These are phyloP conservation scores for Lagodon rhomboides DNA, from an alignment of 2,797 vertebrate species.

Conservation along the genomic window DNA sequence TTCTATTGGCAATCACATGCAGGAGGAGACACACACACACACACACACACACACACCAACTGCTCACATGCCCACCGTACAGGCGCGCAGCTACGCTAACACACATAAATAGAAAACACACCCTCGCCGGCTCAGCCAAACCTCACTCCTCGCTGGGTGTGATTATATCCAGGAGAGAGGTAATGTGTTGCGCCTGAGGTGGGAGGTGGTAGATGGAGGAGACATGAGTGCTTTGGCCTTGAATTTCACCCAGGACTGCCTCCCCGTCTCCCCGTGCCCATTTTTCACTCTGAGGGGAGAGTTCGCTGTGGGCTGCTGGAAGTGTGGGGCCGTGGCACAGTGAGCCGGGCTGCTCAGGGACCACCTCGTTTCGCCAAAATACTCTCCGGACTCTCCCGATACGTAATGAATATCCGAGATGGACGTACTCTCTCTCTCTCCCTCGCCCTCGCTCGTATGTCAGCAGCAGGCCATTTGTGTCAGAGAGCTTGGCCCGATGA, in stretches of 20 bases:
- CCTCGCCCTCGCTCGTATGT: conserved; percentile 24
- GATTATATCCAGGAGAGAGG: conserved; percentile 72
- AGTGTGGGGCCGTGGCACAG: conserved; percentile 49
- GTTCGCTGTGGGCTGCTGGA: conserved; percentile 47
- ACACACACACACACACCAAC: conserved; percentile 38
- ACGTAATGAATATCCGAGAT: conserved; percentile 14
- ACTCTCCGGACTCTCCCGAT: conserved; percentile 34
- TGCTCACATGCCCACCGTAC: conserved; percentile 17
- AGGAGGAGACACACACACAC: conserved; percentile 18
- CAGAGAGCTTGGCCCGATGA: conserved; percentile 24
- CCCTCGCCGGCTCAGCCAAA: conserved; percentile 36
- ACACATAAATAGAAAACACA: conserved; percentile 60
- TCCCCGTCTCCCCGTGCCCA: conserved; percentile 65
- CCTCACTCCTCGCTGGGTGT: conserved; percentile 49
- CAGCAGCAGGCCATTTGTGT: conserved; percentile 46
- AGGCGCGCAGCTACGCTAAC: conserved; percentile 39
- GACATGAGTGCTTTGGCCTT: conserved; percentile 79
- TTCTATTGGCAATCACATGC: conserved; percentile 49
- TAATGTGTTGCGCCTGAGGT: conserved; percentile 72
- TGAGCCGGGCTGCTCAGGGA: conserved; percentile 63
- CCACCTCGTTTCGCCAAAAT: conserved; percentile 50
- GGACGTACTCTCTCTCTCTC: conserved; percentile 4
- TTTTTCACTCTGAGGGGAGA: conserved; percentile 75
- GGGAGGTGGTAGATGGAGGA: conserved; percentile 69
- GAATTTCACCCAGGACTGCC: conserved; percentile 76